Evolutionary conservation across 1,140 invertebrate genomes (phyloP).

Genomic region (Drosophila suzukii): DNA sequence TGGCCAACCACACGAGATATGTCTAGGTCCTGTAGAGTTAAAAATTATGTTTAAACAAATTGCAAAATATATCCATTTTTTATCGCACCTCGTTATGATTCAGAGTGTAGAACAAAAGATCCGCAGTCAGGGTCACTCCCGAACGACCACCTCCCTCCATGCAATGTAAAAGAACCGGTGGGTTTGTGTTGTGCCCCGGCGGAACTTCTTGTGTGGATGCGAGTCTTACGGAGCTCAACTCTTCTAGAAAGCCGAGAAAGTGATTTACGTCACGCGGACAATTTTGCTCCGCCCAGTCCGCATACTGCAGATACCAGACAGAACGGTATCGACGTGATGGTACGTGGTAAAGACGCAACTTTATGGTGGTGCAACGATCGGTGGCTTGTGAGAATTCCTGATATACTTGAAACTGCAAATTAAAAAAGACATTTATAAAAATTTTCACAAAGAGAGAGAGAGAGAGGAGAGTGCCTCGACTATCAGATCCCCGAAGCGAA

Average conservation of each 20-base stretch:
- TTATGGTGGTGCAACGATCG: conserved; percentile 87
- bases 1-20: conserved; percentile 90
- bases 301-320: conserved; percentile 93
- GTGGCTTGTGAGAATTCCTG: conserved; percentile 88
- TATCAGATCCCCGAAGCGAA: no score
- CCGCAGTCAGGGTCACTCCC: conserved; percentile 91
- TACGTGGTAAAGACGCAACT: conserved; percentile 86
- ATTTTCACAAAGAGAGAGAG: no score
- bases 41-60: background rate
- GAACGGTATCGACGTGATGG: conserved; percentile 86
- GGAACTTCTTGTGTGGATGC: conserved; percentile 89
- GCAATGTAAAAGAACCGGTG: conserved; percentile 90
- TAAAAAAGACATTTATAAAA: background rate
- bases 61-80: background rate
- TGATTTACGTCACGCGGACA: conserved; percentile 88
- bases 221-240: conserved; percentile 92
- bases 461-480: no score
- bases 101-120: conserved; percentile 92
- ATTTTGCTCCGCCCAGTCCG: conserved; percentile 90
- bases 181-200: conserved; percentile 88
- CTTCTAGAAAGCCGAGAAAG: conserved; percentile 92
- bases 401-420: conserved; percentile 89
- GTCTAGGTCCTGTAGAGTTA: conserved; percentile 88
- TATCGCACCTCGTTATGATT: conserved; percentile 92
- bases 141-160: conserved; percentile 89